phyloP scores from a whole-genome alignment of 2,113 vertebrate species.

The Tamias sibiricus region DNA sequence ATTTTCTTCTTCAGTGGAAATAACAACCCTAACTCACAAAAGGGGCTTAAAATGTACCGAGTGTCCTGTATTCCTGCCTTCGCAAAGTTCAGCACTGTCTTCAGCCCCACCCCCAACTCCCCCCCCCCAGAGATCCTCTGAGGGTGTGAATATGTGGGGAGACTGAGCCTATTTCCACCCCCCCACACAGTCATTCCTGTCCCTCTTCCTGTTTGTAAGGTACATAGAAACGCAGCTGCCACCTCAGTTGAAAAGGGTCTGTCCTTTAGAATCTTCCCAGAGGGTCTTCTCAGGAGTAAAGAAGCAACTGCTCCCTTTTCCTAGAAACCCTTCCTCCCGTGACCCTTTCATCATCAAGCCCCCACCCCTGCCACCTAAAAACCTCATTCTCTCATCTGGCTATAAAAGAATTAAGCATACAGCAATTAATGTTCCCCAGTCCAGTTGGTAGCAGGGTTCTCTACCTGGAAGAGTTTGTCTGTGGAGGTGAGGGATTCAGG shows the following conservation, averaged over 20 bases:
- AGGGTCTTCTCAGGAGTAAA: not conserved
- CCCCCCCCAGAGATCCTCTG: not conserved
- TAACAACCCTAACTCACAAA: not conserved
- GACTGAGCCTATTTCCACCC: not conserved
- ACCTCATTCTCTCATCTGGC: not conserved
- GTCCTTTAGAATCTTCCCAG: not conserved
- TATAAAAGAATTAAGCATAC: not conserved
- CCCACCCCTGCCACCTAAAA: rapidly evolving
- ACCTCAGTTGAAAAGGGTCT: not conserved
- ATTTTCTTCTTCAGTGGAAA: not conserved
- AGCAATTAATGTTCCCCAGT: not conserved
- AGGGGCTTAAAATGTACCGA: not conserved
- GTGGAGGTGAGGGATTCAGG: slow-evolving; percentile 21
- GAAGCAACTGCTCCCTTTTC: not conserved
- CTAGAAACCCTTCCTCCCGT: not conserved
- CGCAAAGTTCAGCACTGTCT: not conserved
- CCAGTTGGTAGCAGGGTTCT: not conserved
- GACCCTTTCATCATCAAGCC: not conserved
- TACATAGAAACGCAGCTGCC: not conserved
- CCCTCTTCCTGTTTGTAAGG: not conserved
- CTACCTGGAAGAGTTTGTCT: slow-evolving; percentile 6
- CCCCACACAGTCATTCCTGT: rapidly evolving
- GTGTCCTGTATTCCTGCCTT: not conserved
- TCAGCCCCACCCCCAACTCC: no score
- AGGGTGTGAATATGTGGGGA: not conserved